phyloP scores from a whole-genome alignment of 1,140 invertebrate genomes.

The Globodera ellingtonae region DNA sequence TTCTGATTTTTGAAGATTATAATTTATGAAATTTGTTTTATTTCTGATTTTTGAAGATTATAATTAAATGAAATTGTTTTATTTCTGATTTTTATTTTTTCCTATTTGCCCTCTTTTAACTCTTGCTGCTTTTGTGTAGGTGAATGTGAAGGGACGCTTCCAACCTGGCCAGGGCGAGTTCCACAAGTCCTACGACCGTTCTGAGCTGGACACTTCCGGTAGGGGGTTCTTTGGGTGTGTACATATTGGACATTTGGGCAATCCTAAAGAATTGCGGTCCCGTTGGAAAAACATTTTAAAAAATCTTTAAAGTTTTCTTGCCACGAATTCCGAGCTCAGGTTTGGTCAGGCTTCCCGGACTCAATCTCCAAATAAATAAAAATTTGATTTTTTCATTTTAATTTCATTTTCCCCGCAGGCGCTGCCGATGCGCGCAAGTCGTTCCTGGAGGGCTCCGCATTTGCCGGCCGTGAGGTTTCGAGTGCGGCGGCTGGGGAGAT shows the following conservation, averaged over 20 bases:
- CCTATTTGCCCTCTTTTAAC: neutral
- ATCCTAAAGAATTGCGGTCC: no score
- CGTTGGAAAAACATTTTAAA: no score
- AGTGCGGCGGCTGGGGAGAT: constrained; percentile 13
- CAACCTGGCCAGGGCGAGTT: constrained; percentile 28
- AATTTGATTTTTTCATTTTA: constrained; percentile 8
- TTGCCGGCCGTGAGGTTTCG: constrained; percentile 5
- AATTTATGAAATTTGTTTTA: no score
- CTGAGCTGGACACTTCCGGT: constrained; percentile 52
- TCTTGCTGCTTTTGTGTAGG: neutral
- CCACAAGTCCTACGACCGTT: constrained; percentile 46
- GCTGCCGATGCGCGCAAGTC: constrained; percentile 26
- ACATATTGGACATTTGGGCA: no score
- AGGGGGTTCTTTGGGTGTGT: neutral
- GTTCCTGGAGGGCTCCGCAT: constrained; percentile 21
- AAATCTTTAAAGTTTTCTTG: no score
- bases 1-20: no score
- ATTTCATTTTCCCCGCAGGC: neutral
- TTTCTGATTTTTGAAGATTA: neutral
- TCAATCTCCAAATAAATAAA: constrained; percentile 25
- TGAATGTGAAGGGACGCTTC: constrained; percentile 27
- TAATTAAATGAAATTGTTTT: no score
- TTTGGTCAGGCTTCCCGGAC: no score
- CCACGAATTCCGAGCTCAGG: no score
- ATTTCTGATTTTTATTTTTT: neutral